Base-by-base conservation (phyloP, 2,797 vertebrate genomes). In the Crocodylus rhombifer region DNA sequence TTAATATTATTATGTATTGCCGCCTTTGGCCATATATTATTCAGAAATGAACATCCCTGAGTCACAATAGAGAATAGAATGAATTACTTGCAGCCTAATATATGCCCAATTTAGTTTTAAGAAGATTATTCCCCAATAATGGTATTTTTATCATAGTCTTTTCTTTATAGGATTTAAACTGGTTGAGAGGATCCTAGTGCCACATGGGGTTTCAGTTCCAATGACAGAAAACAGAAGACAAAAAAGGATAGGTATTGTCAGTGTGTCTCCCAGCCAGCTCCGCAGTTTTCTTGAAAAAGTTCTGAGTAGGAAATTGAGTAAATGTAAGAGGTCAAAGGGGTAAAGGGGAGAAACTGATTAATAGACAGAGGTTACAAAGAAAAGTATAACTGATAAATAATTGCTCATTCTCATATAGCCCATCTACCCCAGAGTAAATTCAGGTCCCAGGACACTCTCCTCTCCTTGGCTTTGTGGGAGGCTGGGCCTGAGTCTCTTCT, bases 41-140 rank as follows among this genome's bases (percentile, higher is more conserved):
- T 96, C 91, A 95, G 61, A 87, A 94, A 95, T 91, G 69, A 95
- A 85, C 77, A 86, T 92, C 95, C 42, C n/a, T 42, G 87, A 33
- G 26, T 82, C 42, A 17, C 23, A 21, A 56, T 2, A 67, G 61
- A 83, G 88, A 51, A 23, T 57, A 74, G 28, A 51, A 91, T 62
- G 33, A 82, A 86, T 77, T 84, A 51, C 30, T 57, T 79, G 77
- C 58, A 60, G 65, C 61, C 20, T 51, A 69, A 56, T 1, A 73
- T 73, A 69, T 61, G 21, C 60, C 28, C 76, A 83, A 28, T 63
- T 51, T 77, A 60, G 21, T 15, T 2, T n/a, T 60, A 28, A 74
- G n/a, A 93, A 42, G 16, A 64, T 23, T 30, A 36, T 2, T 89
- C 30, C 10, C 7, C 14, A 62, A 33, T 61, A 87, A 85, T 1